phyloP scores from a whole-genome alignment of 2,888 invertebrate genomes.

The Hydriomena furcata region DNA sequence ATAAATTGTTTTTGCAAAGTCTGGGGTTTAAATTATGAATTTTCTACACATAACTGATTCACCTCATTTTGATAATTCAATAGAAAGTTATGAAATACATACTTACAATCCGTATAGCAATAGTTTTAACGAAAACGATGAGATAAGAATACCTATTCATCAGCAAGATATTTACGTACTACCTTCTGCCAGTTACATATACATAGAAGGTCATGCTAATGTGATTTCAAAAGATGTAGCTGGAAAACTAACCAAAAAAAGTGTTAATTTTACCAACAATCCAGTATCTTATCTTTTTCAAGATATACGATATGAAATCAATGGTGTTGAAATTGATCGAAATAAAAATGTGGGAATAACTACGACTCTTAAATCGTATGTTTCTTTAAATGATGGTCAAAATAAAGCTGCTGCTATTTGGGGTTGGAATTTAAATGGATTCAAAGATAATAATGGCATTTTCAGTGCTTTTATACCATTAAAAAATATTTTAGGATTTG shows the following conservation, averaged over 20 bases:
- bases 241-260: no score
- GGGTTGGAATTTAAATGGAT: not conserved
- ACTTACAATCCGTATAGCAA: constrained; percentile 18
- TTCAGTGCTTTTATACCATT: not conserved
- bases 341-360: not conserved
- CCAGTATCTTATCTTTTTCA: constrained; percentile 15
- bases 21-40: no score
- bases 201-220: constrained; percentile 1
- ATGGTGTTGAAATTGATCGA: not conserved
- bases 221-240: not conserved
- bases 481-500: not conserved
- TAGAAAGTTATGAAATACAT: not conserved
- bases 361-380: not conserved
- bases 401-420: not conserved
- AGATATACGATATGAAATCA: constrained; percentile 13
- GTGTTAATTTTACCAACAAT: constrained; percentile 7
- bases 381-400: not conserved
- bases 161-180: constrained; percentile 12
- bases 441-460: not conserved
- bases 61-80: constrained; percentile 4
- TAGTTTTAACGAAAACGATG: constrained; percentile 29
- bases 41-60: not conserved
- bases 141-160: constrained; percentile 32
- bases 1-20: no score
- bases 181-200: constrained; percentile 26